phyloP scores from a whole-genome alignment of 1,140 invertebrate species.

The Drosophila rufa region DNA sequence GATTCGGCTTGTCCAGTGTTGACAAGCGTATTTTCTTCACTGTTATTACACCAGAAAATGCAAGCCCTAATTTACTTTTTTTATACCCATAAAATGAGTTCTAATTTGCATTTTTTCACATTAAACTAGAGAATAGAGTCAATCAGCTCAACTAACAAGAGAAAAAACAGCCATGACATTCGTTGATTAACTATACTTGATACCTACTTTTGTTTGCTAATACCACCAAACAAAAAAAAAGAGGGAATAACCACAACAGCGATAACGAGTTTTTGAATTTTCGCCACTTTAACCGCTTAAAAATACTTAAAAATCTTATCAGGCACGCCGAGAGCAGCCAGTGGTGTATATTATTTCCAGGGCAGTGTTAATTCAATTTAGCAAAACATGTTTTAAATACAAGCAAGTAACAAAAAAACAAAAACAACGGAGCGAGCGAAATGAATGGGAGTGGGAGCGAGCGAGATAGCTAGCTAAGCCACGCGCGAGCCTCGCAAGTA shows the following conservation, averaged over 20 bases:
- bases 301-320: conserved; percentile 50
- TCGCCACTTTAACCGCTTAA: conserved; percentile 6
- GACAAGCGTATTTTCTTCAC: background rate
- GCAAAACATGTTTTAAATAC: conserved; percentile 45
- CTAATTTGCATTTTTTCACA: background rate
- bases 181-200: background rate
- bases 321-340: conserved; percentile 26
- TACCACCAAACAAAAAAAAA: background rate
- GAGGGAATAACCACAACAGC: conserved; percentile 1
- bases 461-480: conserved; percentile 34
- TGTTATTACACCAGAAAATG: conserved; percentile 9
- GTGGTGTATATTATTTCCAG: conserved; percentile 22
- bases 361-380: conserved; percentile 42
- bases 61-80: background rate
- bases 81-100: background rate
- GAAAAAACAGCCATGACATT: background rate
- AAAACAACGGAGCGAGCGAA: conserved; percentile 24
- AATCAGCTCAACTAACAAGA: too few species aligned
- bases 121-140: background rate
- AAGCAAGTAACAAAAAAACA: conserved; percentile 9
- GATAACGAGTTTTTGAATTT: conserved; percentile 22
- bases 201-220: background rate
- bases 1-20: conserved; percentile 9
- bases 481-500: conserved; percentile 36
- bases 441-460: conserved; percentile 18